phyloP scores from a whole-genome alignment of 2,888 invertebrate genomes.

The Tetrapedia diversipes region DNA sequence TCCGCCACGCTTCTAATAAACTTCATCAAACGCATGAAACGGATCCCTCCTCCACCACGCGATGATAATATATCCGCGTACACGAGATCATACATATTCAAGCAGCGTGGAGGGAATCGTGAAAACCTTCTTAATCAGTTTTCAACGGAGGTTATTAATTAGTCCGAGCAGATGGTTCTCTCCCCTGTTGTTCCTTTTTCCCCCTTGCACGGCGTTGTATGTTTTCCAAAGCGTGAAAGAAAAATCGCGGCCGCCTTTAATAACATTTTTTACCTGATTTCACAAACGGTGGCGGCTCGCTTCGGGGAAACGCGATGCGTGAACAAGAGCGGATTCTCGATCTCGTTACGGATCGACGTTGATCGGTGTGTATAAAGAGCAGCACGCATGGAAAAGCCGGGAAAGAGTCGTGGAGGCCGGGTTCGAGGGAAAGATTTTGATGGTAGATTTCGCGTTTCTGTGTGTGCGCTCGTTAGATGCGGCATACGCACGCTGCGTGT shows the following conservation, averaged over 20 bases:
- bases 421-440: slow-evolving; percentile 62
- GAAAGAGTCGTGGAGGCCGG: slow-evolving; percentile 30
- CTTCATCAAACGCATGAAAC: not conserved
- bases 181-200: not conserved
- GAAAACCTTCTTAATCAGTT: slow-evolving; percentile 36
- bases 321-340: slow-evolving; percentile 15
- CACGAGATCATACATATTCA: too few relatives aligned
- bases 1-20: not conserved
- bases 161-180: slow-evolving; percentile 37
- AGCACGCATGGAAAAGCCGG: slow-evolving; percentile 55
- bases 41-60: not conserved
- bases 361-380: slow-evolving; percentile 43
- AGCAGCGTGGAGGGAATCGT: slow-evolving; percentile 17
- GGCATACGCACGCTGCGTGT: slow-evolving; percentile 81
- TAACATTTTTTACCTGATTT: slow-evolving; percentile 32
- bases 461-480: slow-evolving; percentile 78
- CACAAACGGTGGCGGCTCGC: slow-evolving; percentile 4
- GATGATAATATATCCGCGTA: not conserved
- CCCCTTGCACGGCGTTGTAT: not conserved
- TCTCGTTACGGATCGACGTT: slow-evolving; percentile 30
- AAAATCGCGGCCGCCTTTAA: slow-evolving; percentile 3
- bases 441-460: slow-evolving; percentile 76
- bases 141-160: slow-evolving; percentile 37
- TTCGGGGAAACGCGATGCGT: slow-evolving; percentile 22
- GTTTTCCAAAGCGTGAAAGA: slow-evolving; percentile 26